These are phyloP conservation scores for Heliconius hewitsoni DNA, from an alignment of 1,140 invertebrate genomes.

Conservation along the genomic window DNA sequence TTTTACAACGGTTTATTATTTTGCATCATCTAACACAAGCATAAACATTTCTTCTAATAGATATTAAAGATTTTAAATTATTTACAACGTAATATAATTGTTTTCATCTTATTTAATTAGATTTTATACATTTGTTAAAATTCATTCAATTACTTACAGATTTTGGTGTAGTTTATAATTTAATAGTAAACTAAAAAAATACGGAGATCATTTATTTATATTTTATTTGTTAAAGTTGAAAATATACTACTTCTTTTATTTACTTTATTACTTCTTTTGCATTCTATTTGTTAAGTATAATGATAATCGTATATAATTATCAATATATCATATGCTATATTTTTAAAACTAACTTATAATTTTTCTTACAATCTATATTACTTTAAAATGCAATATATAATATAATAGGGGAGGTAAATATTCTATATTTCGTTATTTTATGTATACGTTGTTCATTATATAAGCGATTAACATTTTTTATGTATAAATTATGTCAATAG, in stretches of 20 bases:
- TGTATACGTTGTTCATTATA: background rate
- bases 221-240: background rate
- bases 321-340: background rate
- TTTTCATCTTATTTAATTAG: background rate
- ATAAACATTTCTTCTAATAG: slow-evolving; percentile 36
- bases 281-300: background rate
- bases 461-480: background rate
- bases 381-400: background rate
- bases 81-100: background rate
- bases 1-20: slow-evolving; percentile 53
- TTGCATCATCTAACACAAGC: slow-evolving; percentile 51
- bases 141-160: background rate
- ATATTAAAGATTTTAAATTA: background rate
- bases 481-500: slow-evolving; percentile 18
- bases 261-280: background rate
- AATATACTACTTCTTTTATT: background rate
- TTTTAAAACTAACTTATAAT: background rate
- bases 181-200: background rate
- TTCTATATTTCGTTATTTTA: background rate
- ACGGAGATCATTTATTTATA: background rate
- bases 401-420: background rate
- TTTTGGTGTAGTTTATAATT: background rate
- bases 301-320: background rate
- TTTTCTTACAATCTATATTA: background rate
- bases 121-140: background rate